These are phyloP conservation scores for Meda fulgida DNA, from an alignment of 2,797 vertebrate genomes.

Conservation along the genomic window DNA sequence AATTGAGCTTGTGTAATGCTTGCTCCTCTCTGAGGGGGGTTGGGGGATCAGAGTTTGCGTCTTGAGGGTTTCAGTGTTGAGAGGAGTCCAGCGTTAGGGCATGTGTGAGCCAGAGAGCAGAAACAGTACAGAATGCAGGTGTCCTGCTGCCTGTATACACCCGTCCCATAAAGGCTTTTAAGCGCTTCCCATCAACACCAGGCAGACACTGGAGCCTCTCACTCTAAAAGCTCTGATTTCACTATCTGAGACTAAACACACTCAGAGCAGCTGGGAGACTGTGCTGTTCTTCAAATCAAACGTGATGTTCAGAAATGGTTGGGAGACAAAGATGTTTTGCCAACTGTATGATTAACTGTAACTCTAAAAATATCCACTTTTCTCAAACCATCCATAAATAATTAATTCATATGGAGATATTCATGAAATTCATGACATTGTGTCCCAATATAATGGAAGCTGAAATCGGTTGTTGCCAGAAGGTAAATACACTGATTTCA, in stretches of 20 bases:
- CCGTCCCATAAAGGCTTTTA: conserved; percentile 49
- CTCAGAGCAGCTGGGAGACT: conserved; percentile 12
- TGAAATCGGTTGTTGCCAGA: conserved; percentile 12
- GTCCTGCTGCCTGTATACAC: conserved; percentile 44
- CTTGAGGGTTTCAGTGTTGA: conserved; percentile 11
- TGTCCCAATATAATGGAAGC: background rate
- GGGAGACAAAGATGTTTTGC: background rate
- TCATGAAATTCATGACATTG: background rate
- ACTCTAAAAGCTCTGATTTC: conserved; percentile 55
- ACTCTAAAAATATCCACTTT: background rate
- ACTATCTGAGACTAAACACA: conserved; percentile 41
- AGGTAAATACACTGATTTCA: conserved; percentile 16
- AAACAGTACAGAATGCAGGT: conserved; percentile 47
- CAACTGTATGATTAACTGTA: background rate
- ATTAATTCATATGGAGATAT: background rate
- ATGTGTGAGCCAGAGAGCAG: conserved; percentile 38
- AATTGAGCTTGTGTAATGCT: conserved; percentile 1
- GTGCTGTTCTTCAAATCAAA: conserved; percentile 2
- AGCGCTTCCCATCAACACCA: conserved; percentile 49
- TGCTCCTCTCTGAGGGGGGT: background rate
- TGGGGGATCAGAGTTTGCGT: conserved; percentile 1
- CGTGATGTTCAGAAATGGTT: conserved; percentile 1
- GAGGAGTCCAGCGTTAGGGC: conserved; percentile 22
- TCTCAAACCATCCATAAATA: background rate
- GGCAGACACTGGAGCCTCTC: conserved; percentile 43